Evolutionary conservation across 1,140 invertebrate genomes (phyloP).

Genomic region (Caenorhabditis elegans): DNA sequence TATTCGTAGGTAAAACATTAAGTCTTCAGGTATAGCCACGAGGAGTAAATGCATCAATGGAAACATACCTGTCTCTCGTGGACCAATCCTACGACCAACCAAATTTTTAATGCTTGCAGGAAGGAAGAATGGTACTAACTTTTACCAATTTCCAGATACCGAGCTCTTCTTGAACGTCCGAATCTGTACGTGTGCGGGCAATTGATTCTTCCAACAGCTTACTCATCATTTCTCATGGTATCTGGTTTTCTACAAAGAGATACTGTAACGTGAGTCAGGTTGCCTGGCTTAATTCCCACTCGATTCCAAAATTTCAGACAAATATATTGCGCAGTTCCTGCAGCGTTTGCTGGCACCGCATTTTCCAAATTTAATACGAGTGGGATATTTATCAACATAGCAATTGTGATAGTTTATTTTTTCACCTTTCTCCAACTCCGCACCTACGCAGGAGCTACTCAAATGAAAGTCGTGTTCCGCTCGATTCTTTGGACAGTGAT

Average conservation of each 20-base stretch:
- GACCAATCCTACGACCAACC: too few species aligned
- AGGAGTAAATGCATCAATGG: too few species aligned
- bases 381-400: neutral
- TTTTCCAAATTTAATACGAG: neutral
- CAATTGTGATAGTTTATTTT: neutral
- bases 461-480: constrained; percentile 13
- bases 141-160: neutral
- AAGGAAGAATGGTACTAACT: too few species aligned
- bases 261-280: neutral
- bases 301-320: neutral
- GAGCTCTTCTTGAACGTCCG: neutral
- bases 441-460: neutral
- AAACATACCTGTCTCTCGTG: too few species aligned
- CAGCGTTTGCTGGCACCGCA: neutral
- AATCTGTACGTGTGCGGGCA: neutral
- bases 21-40: too few species aligned
- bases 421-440: neutral
- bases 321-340: neutral
- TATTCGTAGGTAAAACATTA: too few species aligned
- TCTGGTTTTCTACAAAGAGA: constrained; percentile 1
- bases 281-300: neutral
- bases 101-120: too few species aligned
- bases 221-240: neutral
- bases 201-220: neutral
- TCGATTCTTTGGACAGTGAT: constrained; percentile 7